Percentiles rank a stretch among this genome's conserved stretches.
Evolutionary conservation across 2,888 invertebrate species (phyloP).

Genomic region (Synergus laeviventris): DNA sequence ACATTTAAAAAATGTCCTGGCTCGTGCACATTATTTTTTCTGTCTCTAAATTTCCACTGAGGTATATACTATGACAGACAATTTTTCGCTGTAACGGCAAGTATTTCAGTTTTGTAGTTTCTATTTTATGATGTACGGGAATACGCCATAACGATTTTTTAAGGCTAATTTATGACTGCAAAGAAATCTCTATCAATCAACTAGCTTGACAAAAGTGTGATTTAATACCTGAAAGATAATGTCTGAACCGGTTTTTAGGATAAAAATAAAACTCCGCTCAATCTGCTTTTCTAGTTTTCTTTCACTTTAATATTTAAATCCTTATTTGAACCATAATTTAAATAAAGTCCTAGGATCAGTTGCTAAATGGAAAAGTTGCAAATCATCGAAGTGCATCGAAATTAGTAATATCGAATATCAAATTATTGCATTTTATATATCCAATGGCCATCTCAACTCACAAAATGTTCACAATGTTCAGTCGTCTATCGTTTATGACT

Average conservation of each 20-base stretch:
- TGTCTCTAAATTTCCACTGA: not conserved
- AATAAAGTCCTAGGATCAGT: not conserved
- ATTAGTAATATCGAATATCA: not conserved
- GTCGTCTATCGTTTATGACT: constrained; percentile 21
- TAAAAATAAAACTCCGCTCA: not conserved
- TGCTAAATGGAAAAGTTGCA: too few relatives aligned
- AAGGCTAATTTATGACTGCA: not conserved
- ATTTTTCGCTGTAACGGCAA: not conserved
- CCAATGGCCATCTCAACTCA: constrained; percentile 10
- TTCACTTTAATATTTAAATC: not conserved
- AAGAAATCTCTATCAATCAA: not conserved
- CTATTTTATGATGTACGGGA: not conserved
- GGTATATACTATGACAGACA: not conserved
- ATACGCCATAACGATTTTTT: not conserved
- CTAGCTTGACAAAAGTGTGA: not conserved
- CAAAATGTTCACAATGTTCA: constrained; percentile 25
- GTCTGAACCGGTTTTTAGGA: not conserved
- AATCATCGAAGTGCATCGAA: not conserved
- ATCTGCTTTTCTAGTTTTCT: not conserved
- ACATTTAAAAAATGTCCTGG: not conserved
- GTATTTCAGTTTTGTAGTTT: not conserved
- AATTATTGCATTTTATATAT: not conserved
- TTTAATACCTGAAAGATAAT: not conserved
- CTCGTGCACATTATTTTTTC: not conserved
- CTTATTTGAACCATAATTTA: not conserved